phyloP scores from a whole-genome alignment of 2,797 vertebrate genomes.

The Anisognathus igniventris region DNA sequence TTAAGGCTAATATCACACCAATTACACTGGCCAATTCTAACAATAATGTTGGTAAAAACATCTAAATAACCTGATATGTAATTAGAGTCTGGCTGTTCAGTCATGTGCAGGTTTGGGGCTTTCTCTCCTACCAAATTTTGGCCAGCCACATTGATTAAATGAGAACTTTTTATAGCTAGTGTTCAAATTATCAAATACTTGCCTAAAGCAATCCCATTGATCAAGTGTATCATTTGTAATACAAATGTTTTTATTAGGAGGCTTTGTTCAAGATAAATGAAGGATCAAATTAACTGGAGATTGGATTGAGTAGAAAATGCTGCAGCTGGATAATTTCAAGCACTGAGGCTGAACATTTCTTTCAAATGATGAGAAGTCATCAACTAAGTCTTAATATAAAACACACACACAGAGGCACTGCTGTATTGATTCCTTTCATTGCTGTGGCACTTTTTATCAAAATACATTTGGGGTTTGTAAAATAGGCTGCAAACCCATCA shows the following conservation, averaged over 20 bases:
- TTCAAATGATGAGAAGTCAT: constrained; percentile 57
- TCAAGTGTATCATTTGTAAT: constrained; percentile 68
- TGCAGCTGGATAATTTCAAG: constrained; percentile 63
- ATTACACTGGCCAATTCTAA: neutral
- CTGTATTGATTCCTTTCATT: neutral
- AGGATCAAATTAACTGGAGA: constrained; percentile 67
- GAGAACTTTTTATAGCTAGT: constrained; percentile 46
- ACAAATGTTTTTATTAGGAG: constrained; percentile 67
- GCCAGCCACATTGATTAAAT: constrained; percentile 46
- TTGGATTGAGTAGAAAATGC: constrained; percentile 61
- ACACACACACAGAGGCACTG: neutral
- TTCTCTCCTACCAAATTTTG: constrained; percentile 22
- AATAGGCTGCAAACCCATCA: neutral
- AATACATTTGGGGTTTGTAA: neutral
- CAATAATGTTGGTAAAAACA: constrained; percentile 1
- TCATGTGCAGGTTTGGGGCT: neutral
- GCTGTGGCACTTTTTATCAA: neutral
- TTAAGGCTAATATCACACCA: constrained; percentile 13
- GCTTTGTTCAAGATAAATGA: constrained; percentile 69
- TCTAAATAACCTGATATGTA: constrained; percentile 28
- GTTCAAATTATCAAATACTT: constrained; percentile 63
- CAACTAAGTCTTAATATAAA: constrained; percentile 59
- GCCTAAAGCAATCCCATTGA: constrained; percentile 64
- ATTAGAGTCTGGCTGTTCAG: neutral
- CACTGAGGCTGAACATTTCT: constrained; percentile 57